Percentiles rank a stretch among this genome's conserved stretches.
Conservation (phyloP, 2,113 vertebrate species). For the Hymenochirus boettgeri region DNA sequence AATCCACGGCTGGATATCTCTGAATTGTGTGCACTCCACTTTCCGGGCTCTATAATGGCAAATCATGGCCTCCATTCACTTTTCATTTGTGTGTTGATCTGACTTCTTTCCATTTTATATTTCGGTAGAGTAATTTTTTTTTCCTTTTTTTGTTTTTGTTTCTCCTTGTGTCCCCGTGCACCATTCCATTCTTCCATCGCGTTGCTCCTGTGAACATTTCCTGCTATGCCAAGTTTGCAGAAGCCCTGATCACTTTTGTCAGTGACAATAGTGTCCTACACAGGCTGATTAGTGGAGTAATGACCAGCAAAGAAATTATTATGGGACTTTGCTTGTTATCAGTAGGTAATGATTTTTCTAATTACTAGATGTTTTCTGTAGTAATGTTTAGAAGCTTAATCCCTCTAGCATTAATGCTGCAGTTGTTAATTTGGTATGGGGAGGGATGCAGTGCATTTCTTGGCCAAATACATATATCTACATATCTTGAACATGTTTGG, state of each 20-base stretch:
- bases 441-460: no score
- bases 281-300: constrained; percentile 90
- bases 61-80: constrained; percentile 58
- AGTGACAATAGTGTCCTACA: constrained; percentile 92
- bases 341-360: constrained; percentile 88
- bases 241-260: constrained; percentile 94
- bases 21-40: constrained; percentile 51
- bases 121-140: constrained; percentile 82
- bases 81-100: constrained; percentile 79
- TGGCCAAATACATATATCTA: no score
- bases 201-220: constrained; percentile 95
- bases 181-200: constrained; percentile 93
- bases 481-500: no score
- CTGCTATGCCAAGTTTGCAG: constrained; percentile 93
- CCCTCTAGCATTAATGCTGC: no score
- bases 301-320: constrained; percentile 97
- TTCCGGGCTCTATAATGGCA: constrained; percentile 9
- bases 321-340: constrained; percentile 94
- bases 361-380: constrained; percentile 69
- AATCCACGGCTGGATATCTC: constrained; percentile 7
- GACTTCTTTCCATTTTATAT: constrained; percentile 65
- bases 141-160: constrained; percentile 76
- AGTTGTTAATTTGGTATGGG: no score
- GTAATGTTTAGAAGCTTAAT: constrained; percentile 57
- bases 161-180: constrained; percentile 81